These are phyloP conservation scores for Pipistrellus nathusii DNA, from an alignment of 2,797 vertebrate species.

Conservation along the genomic window DNA sequence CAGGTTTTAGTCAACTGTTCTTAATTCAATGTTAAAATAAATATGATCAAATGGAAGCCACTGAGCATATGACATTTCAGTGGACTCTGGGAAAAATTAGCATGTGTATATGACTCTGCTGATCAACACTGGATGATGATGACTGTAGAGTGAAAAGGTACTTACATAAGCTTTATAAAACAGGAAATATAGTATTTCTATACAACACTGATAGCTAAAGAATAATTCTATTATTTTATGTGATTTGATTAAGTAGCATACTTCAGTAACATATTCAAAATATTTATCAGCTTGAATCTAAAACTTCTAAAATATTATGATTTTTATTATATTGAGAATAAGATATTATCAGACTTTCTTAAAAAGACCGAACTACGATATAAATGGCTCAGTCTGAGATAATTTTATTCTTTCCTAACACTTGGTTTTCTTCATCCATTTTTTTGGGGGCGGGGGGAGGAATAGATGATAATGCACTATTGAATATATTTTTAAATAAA, in stretches of 20 bases:
- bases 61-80: not conserved
- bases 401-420: slow-evolving; percentile 38
- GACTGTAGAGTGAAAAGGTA: not conserved
- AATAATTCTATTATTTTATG: slow-evolving; percentile 20
- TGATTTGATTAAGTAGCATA: slow-evolving; percentile 23
- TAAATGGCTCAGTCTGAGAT: slow-evolving; percentile 28
- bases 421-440: not conserved
- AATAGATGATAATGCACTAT: not conserved
- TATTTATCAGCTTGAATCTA: slow-evolving; percentile 37
- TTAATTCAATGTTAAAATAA: not conserved
- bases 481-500: not conserved
- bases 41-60: not conserved
- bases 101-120: not conserved
- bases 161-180: not conserved
- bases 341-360: not conserved
- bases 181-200: slow-evolving; percentile 28
- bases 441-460: not conserved
- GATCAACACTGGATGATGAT: not conserved
- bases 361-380: slow-evolving; percentile 7
- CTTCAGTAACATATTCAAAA: slow-evolving; percentile 42
- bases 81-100: not conserved
- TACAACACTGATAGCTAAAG: not conserved
- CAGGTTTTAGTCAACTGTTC: not conserved
- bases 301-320: slow-evolving; percentile 21
- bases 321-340: slow-evolving; percentile 7